Percentiles rank a stretch among this genome's conserved stretches.
Conservation (phyloP, 1,140 invertebrate genomes). For the Brachionus angularis region DNA sequence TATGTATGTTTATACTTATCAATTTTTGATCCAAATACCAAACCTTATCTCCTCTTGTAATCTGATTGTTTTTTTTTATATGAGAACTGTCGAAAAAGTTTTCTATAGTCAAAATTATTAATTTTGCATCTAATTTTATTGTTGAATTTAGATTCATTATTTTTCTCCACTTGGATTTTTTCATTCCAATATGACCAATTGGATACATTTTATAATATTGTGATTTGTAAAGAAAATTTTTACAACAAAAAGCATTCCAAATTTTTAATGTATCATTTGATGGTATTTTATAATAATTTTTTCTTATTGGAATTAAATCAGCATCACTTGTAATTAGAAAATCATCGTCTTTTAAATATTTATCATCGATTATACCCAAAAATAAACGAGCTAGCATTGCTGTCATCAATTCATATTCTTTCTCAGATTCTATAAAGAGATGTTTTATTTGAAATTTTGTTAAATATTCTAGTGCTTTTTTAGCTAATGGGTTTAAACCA, state of each 20-base stretch:
- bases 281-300: not conserved
- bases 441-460: not conserved
- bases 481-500: not conserved
- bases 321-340: constrained; percentile 21
- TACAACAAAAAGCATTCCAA: constrained; percentile 45
- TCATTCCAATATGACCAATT: constrained; percentile 45
- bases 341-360: constrained; percentile 15
- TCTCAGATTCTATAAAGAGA: not conserved
- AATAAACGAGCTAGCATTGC: constrained; percentile 5
- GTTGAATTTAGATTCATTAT: constrained; percentile 7
- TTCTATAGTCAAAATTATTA: not conserved
- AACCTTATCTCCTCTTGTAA: not conserved
- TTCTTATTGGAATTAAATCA: constrained; percentile 21
- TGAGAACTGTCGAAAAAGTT: not conserved
- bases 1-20: constrained; percentile 1
- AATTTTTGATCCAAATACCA: constrained; percentile 23
- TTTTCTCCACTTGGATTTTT: constrained; percentile 44
- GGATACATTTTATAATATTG: constrained; percentile 45
- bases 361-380: constrained; percentile 1
- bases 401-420: not conserved
- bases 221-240: constrained; percentile 37
- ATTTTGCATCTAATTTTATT: not conserved
- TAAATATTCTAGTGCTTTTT: constrained; percentile 4
- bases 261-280: not conserved
- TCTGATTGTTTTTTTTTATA: no score